phyloP scores from a whole-genome alignment of 2,797 vertebrate genomes.

The Poecile montanus region DNA sequence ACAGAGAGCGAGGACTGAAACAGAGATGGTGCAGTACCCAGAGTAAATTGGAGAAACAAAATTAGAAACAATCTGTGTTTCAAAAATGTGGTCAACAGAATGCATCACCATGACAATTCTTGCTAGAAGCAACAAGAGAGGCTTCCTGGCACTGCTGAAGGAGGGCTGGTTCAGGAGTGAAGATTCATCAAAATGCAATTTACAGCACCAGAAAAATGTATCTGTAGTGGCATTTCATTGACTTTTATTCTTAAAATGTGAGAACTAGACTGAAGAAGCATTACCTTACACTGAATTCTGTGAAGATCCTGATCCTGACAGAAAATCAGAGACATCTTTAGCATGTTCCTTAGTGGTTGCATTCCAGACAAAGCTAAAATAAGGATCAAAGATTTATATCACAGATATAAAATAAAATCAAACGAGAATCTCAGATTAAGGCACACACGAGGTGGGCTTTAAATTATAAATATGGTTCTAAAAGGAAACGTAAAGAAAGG shows the following conservation, averaged over 20 bases:
- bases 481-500: slow-evolving; percentile 6
- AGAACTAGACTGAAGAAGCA: not conserved
- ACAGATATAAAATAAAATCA: not conserved
- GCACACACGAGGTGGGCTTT: not conserved
- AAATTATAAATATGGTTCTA: slow-evolving; percentile 14
- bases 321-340: slow-evolving; percentile 35
- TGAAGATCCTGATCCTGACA: not conserved
- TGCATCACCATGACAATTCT: slow-evolving; percentile 64
- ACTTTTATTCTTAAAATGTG: slow-evolving; percentile 48
- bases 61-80: slow-evolving; percentile 62
- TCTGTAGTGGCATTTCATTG: slow-evolving; percentile 32
- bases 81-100: slow-evolving; percentile 57
- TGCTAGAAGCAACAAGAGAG: slow-evolving; percentile 63
- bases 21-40: not conserved
- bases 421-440: not conserved
- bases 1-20: not conserved
- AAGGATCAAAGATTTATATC: slow-evolving; percentile 28
- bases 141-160: slow-evolving; percentile 21
- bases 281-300: not conserved
- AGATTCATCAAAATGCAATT: slow-evolving; percentile 1
- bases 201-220: not conserved
- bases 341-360: not conserved
- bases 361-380: slow-evolving; percentile 40
- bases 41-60: slow-evolving; percentile 35
- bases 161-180: not conserved